Base-by-base conservation (phyloP, 2,888 invertebrate genomes). In the Scelioninae gen. 2 region DNA sequence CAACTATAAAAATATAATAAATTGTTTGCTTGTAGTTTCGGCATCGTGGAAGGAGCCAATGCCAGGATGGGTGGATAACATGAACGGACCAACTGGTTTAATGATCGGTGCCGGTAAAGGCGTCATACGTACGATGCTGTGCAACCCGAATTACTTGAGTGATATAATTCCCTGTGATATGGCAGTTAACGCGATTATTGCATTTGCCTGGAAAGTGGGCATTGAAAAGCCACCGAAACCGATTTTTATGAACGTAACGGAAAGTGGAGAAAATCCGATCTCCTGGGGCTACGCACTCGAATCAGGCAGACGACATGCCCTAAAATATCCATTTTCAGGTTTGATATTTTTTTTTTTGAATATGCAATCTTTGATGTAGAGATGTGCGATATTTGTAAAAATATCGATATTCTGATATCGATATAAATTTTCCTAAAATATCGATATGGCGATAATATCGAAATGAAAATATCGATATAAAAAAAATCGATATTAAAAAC, bases 61-160 rank as follows among this genome's bases (percentile, higher is more conserved):
- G 73, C 91, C 93, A 0, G 97, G 97, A 7, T 97, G 96, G 96
- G 92, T 96, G 57, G 96, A 96, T 85, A 96, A 94, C 78, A 87
- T 95, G 52, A 96, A 96, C 81, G 97, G 97, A 0, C 94, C 96
- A 0, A 95, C 95, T 1, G 96, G 96, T 11, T 84, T 95, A 0
- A 85, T 96, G 79, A 90, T 94, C 1, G 94, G 92, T 0, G 94
- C 91, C 10, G 94, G 94, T 0, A 94, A 95, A 86, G 96, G 94
- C 78, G 92, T 96, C 0, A 91, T 96, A 25, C 90, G 96, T 0
- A 91, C 94, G 0, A 94, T 96, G 94, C 92, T 93, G 75, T 94
- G 93, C 81, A 88, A 91, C 41, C 87, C 88, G 0, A 82, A 88
- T 1, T 90, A 90, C 73, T 79, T 86, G 0, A 90, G 92, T 0